Base-by-base conservation (phyloP, 2,888 invertebrate genomes). In the Crioceris asparagi region DNA sequence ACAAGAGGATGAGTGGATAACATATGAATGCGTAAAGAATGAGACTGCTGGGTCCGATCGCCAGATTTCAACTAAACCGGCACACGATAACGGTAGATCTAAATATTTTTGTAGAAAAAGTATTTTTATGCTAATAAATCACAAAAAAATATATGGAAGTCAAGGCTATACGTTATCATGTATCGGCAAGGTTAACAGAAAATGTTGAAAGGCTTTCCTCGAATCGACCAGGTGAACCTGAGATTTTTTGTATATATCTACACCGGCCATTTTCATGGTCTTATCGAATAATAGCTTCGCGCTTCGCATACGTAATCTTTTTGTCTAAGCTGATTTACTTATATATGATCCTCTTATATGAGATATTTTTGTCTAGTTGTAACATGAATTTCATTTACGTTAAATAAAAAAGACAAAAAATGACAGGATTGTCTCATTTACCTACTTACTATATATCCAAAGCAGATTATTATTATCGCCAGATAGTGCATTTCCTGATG, bases 181-280 rank as follows among this genome's bases (percentile, higher is more conserved):
- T 21, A 7, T 21, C 21, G 21, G 10, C 10, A 10, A 33, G 32
- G 42, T 41, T 39, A 33, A 30, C 36, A 34, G 39, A 29, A 27
- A 36, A 35, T 39, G 19, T 32, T 33, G 36, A 38, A 21, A 53
- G 52, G 49, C 52, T 49, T 53, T 49, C 52, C 51, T 57, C 61
- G 60, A 62, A 61, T n/a, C 61, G 61, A 62, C 57, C 57, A 55
- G 60, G 59, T 54, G 52, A 53, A 51, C 60, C 57, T 58, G 58
- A 55, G 53, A 50, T 51, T 56, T 63, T 63, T 61, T 62, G 59
- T 62, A 63, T 53, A 59, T 62, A 62, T 62, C 56, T 62, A 61
- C 61, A 62, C 43, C 43, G 58, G 54, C 57, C 58, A 55, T 48
- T 50, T 55, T 52, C 44, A 47, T 53, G 53, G 52, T 53, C 52